These are phyloP conservation scores for Caenorhabditis wallacei DNA, from an alignment of 2,888 invertebrate genomes.

Conservation along the genomic window DNA sequence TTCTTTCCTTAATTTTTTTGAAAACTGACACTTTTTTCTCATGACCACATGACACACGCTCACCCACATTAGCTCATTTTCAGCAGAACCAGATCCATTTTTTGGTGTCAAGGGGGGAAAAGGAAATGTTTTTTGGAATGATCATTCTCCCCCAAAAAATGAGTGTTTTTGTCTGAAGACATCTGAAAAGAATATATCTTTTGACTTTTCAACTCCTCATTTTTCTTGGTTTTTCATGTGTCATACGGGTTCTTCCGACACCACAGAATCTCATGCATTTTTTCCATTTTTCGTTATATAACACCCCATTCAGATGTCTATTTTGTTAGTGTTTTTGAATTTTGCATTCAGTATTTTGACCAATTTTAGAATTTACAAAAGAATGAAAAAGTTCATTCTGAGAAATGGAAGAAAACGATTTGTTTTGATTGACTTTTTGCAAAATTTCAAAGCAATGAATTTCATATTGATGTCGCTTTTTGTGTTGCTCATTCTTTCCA, in stretches of 20 bases:
- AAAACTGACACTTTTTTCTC: constrained; percentile 45
- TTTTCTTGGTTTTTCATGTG: constrained; percentile 13
- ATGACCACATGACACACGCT: constrained; percentile 40
- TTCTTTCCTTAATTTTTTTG: constrained; percentile 16
- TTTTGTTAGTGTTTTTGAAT: constrained; percentile 2
- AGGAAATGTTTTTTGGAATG: constrained; percentile 1
- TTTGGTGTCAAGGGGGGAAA: not conserved
- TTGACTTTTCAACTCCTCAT: constrained; percentile 24
- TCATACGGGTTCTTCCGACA: constrained; percentile 8
- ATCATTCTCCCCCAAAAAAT: not conserved
- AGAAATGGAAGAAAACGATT: not conserved
- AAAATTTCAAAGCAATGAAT: too few species aligned
- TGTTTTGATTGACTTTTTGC: too few species aligned
- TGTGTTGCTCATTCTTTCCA: not conserved
- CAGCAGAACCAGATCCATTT: constrained; percentile 14
- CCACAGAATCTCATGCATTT: constrained; percentile 37
- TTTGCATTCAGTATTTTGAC: not conserved
- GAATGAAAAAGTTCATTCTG: not conserved
- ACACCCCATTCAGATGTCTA: not conserved
- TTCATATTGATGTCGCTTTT: too few species aligned
- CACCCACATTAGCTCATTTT: constrained; percentile 45
- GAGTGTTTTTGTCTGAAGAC: constrained; percentile 9
- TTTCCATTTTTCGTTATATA: constrained; percentile 3
- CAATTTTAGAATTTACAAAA: not conserved
- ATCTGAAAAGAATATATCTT: not conserved